A percentile compares a stretch with the other conserved stretches of the same genome.
phyloP scores from a whole-genome alignment of 2,113 vertebrate genomes.

The Phrynosoma blainvillii region DNA sequence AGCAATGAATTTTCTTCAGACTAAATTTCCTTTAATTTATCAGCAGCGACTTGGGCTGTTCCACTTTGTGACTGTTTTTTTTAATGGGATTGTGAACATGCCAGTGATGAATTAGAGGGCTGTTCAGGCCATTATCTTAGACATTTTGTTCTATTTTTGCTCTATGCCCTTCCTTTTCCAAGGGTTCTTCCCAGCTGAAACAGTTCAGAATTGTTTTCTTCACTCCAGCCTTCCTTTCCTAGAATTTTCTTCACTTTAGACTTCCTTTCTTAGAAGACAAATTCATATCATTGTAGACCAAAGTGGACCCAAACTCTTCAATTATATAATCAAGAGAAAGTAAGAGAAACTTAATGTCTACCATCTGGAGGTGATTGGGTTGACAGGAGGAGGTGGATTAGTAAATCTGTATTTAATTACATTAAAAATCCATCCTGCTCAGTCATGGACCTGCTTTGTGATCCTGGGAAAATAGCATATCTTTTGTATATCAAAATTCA shows the following conservation, averaged over 20 bases:
- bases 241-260: background rate
- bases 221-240: background rate
- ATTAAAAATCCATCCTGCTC: background rate
- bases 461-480: background rate
- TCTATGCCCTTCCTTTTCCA: constrained; percentile 50
- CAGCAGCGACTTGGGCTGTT: constrained; percentile 70
- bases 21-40: constrained; percentile 84
- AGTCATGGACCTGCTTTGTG: background rate
- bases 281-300: constrained; percentile 8
- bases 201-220: constrained; percentile 23
- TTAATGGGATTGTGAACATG: constrained; percentile 41
- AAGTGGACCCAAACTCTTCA: constrained; percentile 18
- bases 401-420: background rate
- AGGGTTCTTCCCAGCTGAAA: constrained; percentile 2
- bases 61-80: constrained; percentile 66
- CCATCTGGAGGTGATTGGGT: constrained; percentile 2
- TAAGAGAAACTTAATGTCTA: constrained; percentile 9
- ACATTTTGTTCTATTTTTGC: constrained; percentile 61
- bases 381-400: background rate
- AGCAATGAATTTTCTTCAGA: constrained; percentile 79
- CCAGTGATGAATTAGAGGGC: constrained; percentile 57
- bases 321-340: background rate
- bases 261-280: background rate
- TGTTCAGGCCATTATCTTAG: constrained; percentile 58
- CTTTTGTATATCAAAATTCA: background rate